Percentiles rank a stretch among this genome's conserved stretches.
Evolutionary conservation across 2,888 invertebrate species (phyloP).

Genomic region (Rhingia campestris): DNA sequence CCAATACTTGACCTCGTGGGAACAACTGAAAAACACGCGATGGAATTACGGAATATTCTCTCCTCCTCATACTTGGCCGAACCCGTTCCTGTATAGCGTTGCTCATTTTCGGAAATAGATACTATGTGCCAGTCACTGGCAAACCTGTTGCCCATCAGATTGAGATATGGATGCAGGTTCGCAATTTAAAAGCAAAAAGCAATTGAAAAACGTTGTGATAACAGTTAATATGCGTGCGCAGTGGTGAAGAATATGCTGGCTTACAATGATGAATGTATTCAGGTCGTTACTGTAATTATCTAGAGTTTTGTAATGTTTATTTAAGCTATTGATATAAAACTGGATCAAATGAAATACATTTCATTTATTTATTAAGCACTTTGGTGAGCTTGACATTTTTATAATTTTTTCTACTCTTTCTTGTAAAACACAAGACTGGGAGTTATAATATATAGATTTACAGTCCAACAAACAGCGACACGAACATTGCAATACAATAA

Average conservation of each 20-base stretch:
- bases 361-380: too few relatives aligned
- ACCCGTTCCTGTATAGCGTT: slow-evolving; percentile 21
- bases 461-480: too few relatives aligned
- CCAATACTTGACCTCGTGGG: too few relatives aligned
- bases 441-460: too few relatives aligned
- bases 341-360: too few relatives aligned
- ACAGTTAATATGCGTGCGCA: slow-evolving; percentile 27
- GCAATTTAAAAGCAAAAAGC: slow-evolving; percentile 9
- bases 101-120: slow-evolving; percentile 34
- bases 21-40: slow-evolving; percentile 4
- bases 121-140: slow-evolving; percentile 8
- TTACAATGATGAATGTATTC: slow-evolving; percentile 5
- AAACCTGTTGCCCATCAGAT: slow-evolving; percentile 28
- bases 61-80: slow-evolving; percentile 3
- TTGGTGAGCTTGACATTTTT: too few relatives aligned
- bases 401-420: too few relatives aligned
- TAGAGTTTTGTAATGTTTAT: too few relatives aligned
- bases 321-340: too few relatives aligned
- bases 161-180: slow-evolving; percentile 2
- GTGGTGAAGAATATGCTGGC: slow-evolving; percentile 5
- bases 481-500: too few relatives aligned
- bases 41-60: slow-evolving; percentile 35
- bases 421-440: too few relatives aligned
- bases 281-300: too few relatives aligned
- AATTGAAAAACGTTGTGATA: slow-evolving; percentile 23